Conservation (phyloP, 2,797 vertebrate species). For the Uromys caudimaculatus region DNA sequence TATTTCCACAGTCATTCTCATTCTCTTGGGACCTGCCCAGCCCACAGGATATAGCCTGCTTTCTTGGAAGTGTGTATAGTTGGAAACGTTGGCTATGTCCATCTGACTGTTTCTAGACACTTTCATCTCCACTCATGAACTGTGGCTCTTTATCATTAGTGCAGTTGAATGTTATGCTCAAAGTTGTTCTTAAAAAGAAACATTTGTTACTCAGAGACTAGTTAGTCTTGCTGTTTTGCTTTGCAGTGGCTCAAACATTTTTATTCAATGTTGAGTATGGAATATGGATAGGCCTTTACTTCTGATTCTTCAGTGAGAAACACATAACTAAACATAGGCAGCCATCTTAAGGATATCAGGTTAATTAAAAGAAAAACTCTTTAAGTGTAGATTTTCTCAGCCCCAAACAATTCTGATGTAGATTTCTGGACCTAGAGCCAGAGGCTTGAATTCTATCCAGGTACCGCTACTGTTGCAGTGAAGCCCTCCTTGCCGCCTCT, state of each 20-base stretch:
- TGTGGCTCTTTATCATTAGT: neutral
- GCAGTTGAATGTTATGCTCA: neutral
- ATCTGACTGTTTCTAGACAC: neutral
- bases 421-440: neutral
- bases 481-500: neutral
- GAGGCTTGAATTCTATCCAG: neutral
- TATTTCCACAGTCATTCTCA: neutral
- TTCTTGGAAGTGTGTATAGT: neutral
- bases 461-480: neutral
- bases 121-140: neutral
- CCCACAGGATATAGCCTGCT: neutral
- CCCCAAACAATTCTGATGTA: neutral
- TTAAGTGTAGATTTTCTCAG: neutral
- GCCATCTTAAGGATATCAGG: neutral
- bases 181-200: neutral
- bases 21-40: accelerated
- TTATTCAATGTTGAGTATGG: neutral
- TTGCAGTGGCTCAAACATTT: neutral
- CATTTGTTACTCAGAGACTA: neutral
- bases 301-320: neutral
- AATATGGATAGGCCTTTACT: neutral
- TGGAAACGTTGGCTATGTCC: neutral
- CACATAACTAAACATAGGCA: neutral
- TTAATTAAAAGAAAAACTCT: neutral
- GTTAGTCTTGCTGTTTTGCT: neutral